These are phyloP conservation scores for Charaxes varanes DNA, from an alignment of 1,140 invertebrate species.

Conservation along the genomic window DNA sequence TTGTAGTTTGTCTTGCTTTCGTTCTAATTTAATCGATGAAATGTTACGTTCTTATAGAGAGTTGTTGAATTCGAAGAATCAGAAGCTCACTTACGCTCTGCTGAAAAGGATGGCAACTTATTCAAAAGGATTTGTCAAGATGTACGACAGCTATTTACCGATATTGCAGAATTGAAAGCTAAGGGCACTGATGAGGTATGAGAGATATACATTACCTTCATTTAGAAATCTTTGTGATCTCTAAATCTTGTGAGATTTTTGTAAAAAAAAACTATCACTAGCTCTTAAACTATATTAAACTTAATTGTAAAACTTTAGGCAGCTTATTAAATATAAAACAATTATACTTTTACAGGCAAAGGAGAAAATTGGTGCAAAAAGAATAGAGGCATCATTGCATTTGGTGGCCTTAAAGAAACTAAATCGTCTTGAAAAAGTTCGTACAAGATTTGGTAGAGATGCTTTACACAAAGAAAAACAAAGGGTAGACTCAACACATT, in stretches of 20 bases:
- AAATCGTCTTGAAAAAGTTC: constrained; percentile 92
- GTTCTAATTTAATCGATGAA: no score
- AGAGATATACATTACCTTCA: no score
- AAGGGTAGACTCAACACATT: constrained; percentile 90
- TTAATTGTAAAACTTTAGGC: no score
- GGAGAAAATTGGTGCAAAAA: constrained; percentile 78
- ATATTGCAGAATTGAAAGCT: constrained; percentile 80
- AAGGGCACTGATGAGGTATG: constrained; percentile 73
- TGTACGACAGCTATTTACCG: constrained; percentile 77
- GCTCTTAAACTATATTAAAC: no score
- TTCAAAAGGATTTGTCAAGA: constrained; percentile 81
- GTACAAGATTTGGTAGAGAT: constrained; percentile 87
- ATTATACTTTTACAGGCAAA: constrained; percentile 69
- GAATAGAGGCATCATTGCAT: constrained; percentile 82
- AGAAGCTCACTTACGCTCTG: constrained; percentile 79
- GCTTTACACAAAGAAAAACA: constrained; percentile 85
- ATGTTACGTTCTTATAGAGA: no score
- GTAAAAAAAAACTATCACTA: no score
- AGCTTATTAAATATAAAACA: background rate
- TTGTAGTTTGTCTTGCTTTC: no score
- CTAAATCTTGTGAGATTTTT: background rate
- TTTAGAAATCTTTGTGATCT: no score
- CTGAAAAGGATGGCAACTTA: constrained; percentile 79
- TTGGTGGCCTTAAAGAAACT: constrained; percentile 90
- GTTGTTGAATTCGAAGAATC: constrained; percentile 83